Evolutionary conservation across 2,888 invertebrate species (phyloP), one percentile per base, ranked within the genome.

Genomic region (Thera obeliscata): DNA sequence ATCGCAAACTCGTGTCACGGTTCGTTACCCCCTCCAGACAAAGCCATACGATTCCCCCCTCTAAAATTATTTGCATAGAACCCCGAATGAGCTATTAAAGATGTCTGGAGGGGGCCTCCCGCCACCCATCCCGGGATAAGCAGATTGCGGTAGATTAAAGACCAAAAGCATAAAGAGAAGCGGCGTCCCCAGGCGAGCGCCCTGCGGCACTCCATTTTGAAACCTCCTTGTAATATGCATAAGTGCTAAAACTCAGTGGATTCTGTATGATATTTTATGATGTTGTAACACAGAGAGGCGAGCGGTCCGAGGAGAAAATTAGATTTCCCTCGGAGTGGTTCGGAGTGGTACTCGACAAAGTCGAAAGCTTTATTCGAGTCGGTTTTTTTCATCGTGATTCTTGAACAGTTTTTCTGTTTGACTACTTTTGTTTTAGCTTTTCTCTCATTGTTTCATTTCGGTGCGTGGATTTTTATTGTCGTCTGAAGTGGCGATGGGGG

Each of bases 131-230:
- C 85, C 87, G 83, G 87, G 86, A 87, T 91, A 92, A 93, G 91
- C 93, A 93, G 92, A 93, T 93, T 93, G 93, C 90, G 93, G 93
- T 90, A 87, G 91, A 93, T 93, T 92, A 92, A 93, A 92, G 92
- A 92, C 91, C 93, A 87, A 87, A 90, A 87, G 89, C 88, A 87
- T 89, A 87, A 88, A 90, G 87, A 84, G 88, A 79, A 84, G 81
- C 74, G 73, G 80, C 78, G 83, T 80, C 83, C 85, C 85, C 79
- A 79, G 76, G 75, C 76, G 75, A 63, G 73, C 67, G 75, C 85
- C 85, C 77, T 82, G 84, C 76, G 84, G 83, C 81, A 86, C 82
- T 76, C 86, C 81, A 85, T 86, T 87, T 85, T 88, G 81, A 81
- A 82, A 81, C 84, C 85, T 88, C 81, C 81, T 83, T 81, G 82